Base-by-base conservation (phyloP, 2,113 vertebrate genomes). In the Lepisosteus oculatus region DNA sequence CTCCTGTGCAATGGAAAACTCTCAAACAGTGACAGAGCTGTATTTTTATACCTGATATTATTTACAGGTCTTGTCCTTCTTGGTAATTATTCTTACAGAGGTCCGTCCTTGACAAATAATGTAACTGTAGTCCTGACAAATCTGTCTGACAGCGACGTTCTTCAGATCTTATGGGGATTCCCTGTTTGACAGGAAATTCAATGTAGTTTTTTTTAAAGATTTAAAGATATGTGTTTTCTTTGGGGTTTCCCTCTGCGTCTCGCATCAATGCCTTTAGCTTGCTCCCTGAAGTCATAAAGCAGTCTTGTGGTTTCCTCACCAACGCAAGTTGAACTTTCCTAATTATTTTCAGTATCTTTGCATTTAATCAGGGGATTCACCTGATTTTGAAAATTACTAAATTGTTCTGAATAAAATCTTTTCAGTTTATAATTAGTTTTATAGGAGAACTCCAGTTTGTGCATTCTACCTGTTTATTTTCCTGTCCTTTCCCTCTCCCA, bases 21-120 rank as follows among this genome's bases (percentile, higher is more conserved):
- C 81, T 72, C 70, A 77, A 59, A 74, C 75, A 77, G 72, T 77
- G 75, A 76, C 82, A 81, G 11, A 69, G 68, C 67, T 81, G 73
- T 83, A 74, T 86, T 86, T 83, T 85, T 86, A 85, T 82, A 84
- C 74, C 41, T 76, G 71, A 77, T 82, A 84, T 87, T 86, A 88
- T 85, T 89, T 84, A 79, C 79, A 80, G 80, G 70, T 75, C 77
- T 80, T 82, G 68, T 61, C 63, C 73, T 29, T 29, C 29, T 82
- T 72, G 72, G 74, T 81, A 0, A 69, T 85, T 66, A 72, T 77
- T 77, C 78, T 81, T 77, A 72, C 72, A 75, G 64, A 55, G 55
- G 45, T 54, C 75, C 74, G 73, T 73, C 68, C 67, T 77, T 74
- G 72, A 77, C 85, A 85, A 69, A 80, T n/a, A 44, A 61, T 11